Evolutionary conservation across 2,888 invertebrate species (phyloP).

Genomic region (Phortica magna): DNA sequence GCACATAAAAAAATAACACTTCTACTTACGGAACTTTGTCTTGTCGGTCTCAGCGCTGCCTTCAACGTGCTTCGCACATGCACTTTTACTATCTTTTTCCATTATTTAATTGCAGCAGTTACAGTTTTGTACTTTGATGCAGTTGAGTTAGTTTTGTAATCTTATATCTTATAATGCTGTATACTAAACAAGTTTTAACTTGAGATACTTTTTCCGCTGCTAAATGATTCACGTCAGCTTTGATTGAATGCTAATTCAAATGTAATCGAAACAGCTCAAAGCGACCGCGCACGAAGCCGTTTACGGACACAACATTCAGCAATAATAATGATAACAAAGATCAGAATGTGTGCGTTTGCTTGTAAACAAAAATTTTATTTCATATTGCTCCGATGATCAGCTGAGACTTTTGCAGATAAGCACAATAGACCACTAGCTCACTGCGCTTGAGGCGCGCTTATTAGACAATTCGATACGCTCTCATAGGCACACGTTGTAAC

Average conservation of each 20-base stretch:
- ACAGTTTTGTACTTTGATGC: constrained; percentile 33
- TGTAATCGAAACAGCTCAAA: constrained; percentile 53
- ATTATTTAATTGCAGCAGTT: neutral
- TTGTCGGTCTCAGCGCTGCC: neutral
- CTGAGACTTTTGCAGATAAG: neutral
- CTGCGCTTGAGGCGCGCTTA: no score
- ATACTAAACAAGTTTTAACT: neutral
- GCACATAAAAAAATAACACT: neutral
- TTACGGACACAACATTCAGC: neutral
- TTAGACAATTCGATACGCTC: no score
- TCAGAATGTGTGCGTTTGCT: neutral
- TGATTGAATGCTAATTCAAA: constrained; percentile 64
- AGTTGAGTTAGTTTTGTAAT: neutral
- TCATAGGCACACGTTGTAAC: no score
- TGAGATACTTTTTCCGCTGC: neutral
- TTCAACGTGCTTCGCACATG: constrained; percentile 49
- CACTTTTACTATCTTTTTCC: constrained; percentile 43
- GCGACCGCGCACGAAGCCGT: constrained; percentile 20
- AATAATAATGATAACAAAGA: constrained; percentile 3
- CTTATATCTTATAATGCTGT: neutral
- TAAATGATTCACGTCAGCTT: constrained; percentile 60
- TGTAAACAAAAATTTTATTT: constrained; percentile 12
- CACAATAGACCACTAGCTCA: no score
- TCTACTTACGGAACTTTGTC: neutral
- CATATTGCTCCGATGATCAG: neutral